phyloP scores from a whole-genome alignment of 2,888 invertebrate genomes.

The Megastigmus dorsalis region DNA sequence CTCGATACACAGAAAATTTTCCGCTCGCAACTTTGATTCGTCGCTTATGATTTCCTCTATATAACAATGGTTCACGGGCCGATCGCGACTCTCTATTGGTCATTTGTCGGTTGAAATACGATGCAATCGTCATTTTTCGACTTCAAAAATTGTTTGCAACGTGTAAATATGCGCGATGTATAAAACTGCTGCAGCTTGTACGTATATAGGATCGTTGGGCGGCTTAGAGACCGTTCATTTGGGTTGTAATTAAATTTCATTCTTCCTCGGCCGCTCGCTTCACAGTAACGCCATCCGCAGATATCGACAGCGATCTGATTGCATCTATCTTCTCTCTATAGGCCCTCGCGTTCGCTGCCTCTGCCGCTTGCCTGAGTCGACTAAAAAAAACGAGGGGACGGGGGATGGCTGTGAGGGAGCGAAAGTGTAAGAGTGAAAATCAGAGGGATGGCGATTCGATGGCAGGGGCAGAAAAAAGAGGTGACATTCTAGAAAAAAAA shows the following conservation, averaged over 20 bases:
- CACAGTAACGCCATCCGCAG: background rate
- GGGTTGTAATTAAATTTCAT: constrained; percentile 52
- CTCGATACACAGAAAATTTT: no score
- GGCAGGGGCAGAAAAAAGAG: background rate
- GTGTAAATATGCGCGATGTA: no score
- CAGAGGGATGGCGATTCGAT: background rate
- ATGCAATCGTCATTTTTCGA: no score
- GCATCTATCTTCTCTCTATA: constrained; percentile 31
- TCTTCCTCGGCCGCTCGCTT: background rate
- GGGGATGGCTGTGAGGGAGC: no score
- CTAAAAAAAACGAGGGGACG: background rate
- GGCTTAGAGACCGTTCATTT: constrained; percentile 41
- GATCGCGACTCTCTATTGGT: no score
- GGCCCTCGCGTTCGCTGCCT: background rate
- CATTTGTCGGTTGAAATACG: no score
- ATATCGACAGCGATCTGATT: constrained; percentile 48
- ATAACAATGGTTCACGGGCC: no score
- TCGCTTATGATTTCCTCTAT: no score
- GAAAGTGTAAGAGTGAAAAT: constrained; percentile 3
- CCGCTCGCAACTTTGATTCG: no score
- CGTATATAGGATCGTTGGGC: no score
- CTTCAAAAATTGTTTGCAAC: no score
- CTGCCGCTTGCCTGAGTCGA: background rate
- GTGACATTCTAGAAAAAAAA: background rate
- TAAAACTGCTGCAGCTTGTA: no score